Base-by-base conservation (phyloP, 2,888 invertebrate species). In the Synanthedon formicaeformis region DNA sequence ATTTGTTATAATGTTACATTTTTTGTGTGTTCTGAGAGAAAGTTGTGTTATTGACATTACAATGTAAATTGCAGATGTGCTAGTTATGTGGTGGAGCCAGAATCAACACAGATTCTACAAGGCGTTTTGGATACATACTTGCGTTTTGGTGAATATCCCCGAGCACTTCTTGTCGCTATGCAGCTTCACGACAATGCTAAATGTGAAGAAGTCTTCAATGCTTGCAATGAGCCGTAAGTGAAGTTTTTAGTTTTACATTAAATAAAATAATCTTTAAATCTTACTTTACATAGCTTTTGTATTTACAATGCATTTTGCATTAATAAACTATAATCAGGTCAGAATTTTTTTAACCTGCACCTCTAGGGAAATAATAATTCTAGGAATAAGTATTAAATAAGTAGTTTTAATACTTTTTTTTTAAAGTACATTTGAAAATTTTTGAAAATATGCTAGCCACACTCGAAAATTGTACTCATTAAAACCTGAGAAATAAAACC, bases 1-100 rank as follows among this genome's bases (percentile, higher is more conserved):
- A 13, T 51, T 51, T 41, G 23, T 51, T 48, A 40, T 52, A 8
- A 16, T 34, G 4, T 34, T 50, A 1, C 40, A 13, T 50, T 8
- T 11, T 16, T 16, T 50, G 16, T 50, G 11, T 49, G n/a, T n/a
- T 49, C 16, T 4, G 1, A 13, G 12, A 45, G 11, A 23, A 23
- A 23, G 23, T 23, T 23, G 45, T 23, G 5, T 23, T 23, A 23
- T 23, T 23, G 23, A 23, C 23, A 23, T 23, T 23, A 34, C 8
- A 34, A 34, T 34, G 34, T 34, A 10, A 40, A 40, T 72, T 87
- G 63, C 65, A 96, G 96, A 52, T 99, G 98, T 88, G 96, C 98
- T 14, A 94, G 96, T 10, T 98, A 97, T 80, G 97, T 98, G 1
- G 96, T 98, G 18, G 97, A 98, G 71, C 94, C 96, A 8, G 99